phyloP scores from a whole-genome alignment of 2,797 vertebrate species.

The Ctenosaura bakeri region DNA sequence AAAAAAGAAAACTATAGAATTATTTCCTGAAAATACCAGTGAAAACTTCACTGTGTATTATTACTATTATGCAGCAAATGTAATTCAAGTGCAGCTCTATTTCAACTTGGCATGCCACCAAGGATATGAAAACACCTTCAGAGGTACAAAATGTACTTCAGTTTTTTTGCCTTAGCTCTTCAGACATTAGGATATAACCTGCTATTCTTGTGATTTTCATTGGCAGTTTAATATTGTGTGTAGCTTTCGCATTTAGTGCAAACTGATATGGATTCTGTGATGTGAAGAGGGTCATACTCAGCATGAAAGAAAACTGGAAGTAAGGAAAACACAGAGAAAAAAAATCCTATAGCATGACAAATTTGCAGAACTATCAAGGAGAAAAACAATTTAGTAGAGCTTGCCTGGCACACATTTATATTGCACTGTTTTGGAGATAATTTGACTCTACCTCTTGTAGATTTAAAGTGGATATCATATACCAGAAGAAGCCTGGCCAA shows the following conservation, averaged over 20 bases:
- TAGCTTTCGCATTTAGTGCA: neutral
- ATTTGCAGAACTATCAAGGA: slow-evolving; percentile 39
- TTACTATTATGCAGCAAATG: neutral
- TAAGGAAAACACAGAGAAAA: slow-evolving; percentile 11
- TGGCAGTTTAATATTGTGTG: slow-evolving; percentile 14
- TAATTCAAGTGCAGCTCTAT: neutral
- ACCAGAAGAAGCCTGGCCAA: slow-evolving; percentile 44
- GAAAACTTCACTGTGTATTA: neutral
- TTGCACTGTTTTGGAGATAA: slow-evolving; percentile 63
- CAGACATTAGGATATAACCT: neutral
- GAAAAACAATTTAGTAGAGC: slow-evolving; percentile 43
- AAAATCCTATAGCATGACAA: slow-evolving; percentile 15
- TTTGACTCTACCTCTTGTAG: slow-evolving; percentile 60
- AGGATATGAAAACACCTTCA: slow-evolving; percentile 18
- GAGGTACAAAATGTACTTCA: slow-evolving; percentile 28
- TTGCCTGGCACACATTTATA: slow-evolving; percentile 27
- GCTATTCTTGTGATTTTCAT: slow-evolving; percentile 25
- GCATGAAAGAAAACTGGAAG: slow-evolving; percentile 26
- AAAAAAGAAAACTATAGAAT: neutral
- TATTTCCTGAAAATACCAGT: neutral
- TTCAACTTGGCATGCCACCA: neutral
- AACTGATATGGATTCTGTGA: slow-evolving; percentile 32
- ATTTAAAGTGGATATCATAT: slow-evolving; percentile 65
- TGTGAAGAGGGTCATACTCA: slow-evolving; percentile 13
- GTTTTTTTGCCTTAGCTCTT: neutral